Base-by-base conservation (phyloP, 2,888 invertebrate species). In the Gibbula magus region DNA sequence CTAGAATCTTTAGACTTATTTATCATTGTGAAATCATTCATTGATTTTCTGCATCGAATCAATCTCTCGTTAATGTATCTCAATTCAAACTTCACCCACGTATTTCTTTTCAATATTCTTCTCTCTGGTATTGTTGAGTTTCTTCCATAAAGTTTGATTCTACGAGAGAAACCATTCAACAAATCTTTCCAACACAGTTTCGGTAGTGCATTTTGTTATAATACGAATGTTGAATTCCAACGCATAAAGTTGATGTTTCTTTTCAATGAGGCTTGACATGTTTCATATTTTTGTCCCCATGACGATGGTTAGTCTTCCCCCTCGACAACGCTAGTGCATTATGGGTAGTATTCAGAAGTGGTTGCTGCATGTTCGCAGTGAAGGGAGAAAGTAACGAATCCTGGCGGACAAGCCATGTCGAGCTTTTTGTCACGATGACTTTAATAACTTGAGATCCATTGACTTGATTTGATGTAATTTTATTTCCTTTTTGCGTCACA, bases 401-500 rank as follows among this genome's bases (percentile, higher is more conserved):
- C 70, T 70, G 70, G 35, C 70, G 70, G 70, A 70, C 70, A 39
- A 70, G 35, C 70, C 32, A 70, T 70, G 70, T 70, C 29, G 39
- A 70, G 32, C 35, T 70, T 70, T 70, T 70, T 70, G 70, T 70
- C 70, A 70, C 70, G 70, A 70, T 70, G 70, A 70, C 70, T 70
- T 70, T 70, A 70, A 70, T 70, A 70, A 70, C 70, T 70, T 70
- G 70, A 70, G 70, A 70, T 70, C 70, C 70, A 70, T 70, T 70
- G 70, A 70, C 70, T 70, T 70, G 70, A 70, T 70, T 70, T 70
- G 70, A 70, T 70, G 70, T 70, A 70, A 70, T 70, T 70, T 70
- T 70, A 70, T 70, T 70, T 70, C 70, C 70, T 70, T 70, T 70
- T 70, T 70, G 70, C 70, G 70, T 70, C 70, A 32, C 70, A 70